phyloP scores from a whole-genome alignment of 2,797 vertebrate genomes.

The Coreius guichenoti region DNA sequence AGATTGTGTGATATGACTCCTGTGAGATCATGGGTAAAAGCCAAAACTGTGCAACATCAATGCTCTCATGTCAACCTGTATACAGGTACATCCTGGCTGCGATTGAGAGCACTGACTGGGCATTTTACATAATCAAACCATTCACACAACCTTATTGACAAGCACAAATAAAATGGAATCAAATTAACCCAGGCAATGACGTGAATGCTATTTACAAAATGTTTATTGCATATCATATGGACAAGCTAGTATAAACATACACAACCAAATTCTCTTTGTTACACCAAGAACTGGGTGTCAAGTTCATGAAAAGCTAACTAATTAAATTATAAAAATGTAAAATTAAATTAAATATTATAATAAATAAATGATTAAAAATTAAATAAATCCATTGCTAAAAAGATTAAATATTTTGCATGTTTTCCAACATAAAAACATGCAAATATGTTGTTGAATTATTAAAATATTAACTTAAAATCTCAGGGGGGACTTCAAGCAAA shows the following conservation, averaged over 20 bases:
- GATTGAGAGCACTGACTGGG: background rate
- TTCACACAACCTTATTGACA: background rate
- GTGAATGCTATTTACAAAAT: background rate
- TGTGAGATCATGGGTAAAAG: conserved; percentile 9
- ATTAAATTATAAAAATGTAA: no score
- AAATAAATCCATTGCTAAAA: background rate
- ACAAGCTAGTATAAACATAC: background rate
- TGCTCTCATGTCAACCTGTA: background rate
- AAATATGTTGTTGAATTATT: background rate
- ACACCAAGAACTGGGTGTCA: background rate
- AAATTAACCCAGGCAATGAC: background rate
- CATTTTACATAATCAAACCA: background rate
- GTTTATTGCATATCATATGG: background rate
- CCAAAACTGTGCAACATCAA: background rate
- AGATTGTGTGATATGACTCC: background rate
- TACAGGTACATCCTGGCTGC: background rate
- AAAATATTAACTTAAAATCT: background rate
- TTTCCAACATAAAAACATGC: background rate
- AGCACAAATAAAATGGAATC: background rate
- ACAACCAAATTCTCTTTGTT: background rate
- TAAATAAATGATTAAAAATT: no score
- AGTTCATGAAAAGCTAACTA: background rate
- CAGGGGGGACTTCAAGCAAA: background rate
- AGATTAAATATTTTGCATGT: background rate
- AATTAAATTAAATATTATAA: background rate